phyloP scores from a whole-genome alignment of 2,797 vertebrate species.

The Pseudocheirus occidentalis region DNA sequence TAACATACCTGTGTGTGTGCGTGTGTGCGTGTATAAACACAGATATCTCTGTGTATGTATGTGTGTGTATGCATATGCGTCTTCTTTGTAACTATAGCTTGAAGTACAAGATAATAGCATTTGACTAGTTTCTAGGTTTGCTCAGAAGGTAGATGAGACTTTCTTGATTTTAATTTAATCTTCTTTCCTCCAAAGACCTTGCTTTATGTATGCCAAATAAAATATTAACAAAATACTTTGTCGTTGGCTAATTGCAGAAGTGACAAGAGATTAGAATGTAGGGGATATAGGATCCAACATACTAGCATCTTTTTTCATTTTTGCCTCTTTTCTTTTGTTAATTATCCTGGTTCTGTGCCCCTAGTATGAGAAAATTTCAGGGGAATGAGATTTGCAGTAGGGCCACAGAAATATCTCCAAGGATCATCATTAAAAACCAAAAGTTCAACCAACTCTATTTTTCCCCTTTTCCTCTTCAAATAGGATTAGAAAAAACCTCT shows the following conservation, averaged over 20 bases:
- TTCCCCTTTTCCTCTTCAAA: conserved; percentile 55
- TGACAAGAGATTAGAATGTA: not conserved
- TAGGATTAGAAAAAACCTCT: conserved; percentile 28
- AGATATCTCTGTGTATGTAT: not conserved
- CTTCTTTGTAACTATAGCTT: not conserved
- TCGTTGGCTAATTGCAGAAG: too few species aligned
- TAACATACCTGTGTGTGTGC: not conserved
- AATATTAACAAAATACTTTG: conserved; percentile 50
- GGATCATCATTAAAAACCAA: conserved; percentile 32
- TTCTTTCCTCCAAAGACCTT: conserved; percentile 27
- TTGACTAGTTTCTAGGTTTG: not conserved
- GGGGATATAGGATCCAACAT: not conserved
- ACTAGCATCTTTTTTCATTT: conserved; percentile 11
- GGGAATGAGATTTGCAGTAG: conserved; percentile 45
- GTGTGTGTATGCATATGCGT: not conserved
- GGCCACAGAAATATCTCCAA: conserved; percentile 32
- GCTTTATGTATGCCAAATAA: not conserved
- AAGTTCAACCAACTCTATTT: conserved; percentile 25
- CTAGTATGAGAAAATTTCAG: conserved; percentile 37
- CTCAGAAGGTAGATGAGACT: conserved; percentile 35
- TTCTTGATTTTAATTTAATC: conserved; percentile 41
- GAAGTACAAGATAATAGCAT: conserved; percentile 5
- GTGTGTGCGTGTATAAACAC: not conserved
- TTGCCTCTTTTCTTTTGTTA: not conserved
- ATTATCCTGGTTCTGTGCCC: conserved; percentile 7